Conservation (phyloP, 2,888 invertebrate species). For the Tyria jacobaeae region DNA sequence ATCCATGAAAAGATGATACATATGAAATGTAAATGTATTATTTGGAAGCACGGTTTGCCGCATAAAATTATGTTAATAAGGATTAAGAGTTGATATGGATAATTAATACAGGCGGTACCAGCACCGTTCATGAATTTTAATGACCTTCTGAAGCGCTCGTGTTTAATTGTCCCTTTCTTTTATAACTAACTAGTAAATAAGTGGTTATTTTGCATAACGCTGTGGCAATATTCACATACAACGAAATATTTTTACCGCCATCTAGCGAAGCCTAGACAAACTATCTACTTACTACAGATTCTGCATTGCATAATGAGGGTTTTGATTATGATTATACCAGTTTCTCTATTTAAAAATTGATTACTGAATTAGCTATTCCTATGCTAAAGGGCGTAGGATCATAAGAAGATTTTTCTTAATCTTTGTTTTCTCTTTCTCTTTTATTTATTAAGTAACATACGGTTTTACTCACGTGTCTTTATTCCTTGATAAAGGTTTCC, state of each 20-base stretch:
- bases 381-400: too few species aligned
- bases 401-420: too few species aligned
- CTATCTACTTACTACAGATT: background rate
- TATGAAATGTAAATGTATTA: conserved; percentile 10
- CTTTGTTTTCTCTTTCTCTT: too few species aligned
- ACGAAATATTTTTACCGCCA: background rate
- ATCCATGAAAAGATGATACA: conserved; percentile 8
- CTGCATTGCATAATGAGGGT: background rate
- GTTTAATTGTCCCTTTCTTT: conserved; percentile 1
- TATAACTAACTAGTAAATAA: background rate
- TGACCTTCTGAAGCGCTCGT: background rate
- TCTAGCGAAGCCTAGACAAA: background rate
- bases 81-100: conserved; percentile 11
- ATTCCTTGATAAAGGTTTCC: too few species aligned
- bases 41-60: conserved; percentile 12
- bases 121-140: conserved; percentile 2
- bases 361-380: too few species aligned
- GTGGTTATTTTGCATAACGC: background rate
- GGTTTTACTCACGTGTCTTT: too few species aligned
- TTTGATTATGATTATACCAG: background rate
- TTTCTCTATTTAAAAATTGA: too few species aligned
- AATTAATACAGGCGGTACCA: background rate
- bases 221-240: background rate
- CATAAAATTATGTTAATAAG: conserved; percentile 9
- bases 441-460: too few species aligned